Conservation (phyloP, 2,797 vertebrate genomes). For the Gymnoscopelus microlampas region DNA sequence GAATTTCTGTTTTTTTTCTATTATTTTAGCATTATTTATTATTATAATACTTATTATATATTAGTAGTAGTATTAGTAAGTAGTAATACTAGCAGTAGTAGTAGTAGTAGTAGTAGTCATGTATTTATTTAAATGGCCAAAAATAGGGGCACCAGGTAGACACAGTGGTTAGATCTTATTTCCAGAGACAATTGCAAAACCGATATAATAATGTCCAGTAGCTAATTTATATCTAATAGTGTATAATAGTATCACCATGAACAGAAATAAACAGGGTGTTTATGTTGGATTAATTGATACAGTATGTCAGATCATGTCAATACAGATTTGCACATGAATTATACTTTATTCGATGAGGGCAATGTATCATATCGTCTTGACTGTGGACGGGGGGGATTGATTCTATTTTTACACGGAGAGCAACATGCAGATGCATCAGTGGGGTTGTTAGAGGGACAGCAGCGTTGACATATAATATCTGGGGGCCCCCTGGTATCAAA, state of each 20-base stretch:
- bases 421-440: neutral
- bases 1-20: too few relatives aligned
- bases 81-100: too few relatives aligned
- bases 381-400: constrained; percentile 56
- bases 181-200: neutral
- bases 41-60: too few relatives aligned
- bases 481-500: neutral
- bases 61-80: too few relatives aligned
- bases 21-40: too few relatives aligned
- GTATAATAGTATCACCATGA: neutral
- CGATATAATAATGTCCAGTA: constrained; percentile 1
- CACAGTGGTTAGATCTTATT: neutral
- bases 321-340: constrained; percentile 42
- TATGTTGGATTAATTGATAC: constrained; percentile 18
- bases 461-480: constrained; percentile 1
- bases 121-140: too few relatives aligned
- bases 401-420: constrained; percentile 55
- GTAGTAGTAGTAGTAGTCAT: too few relatives aligned
- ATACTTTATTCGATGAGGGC: constrained; percentile 48
- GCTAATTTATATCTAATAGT: neutral
- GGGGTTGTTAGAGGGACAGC: neutral
- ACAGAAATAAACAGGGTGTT: constrained; percentile 21
- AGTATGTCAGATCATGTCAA: constrained; percentile 30
- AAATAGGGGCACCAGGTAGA: too few relatives aligned
- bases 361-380: constrained; percentile 46